A percentile compares a stretch with the other conserved stretches of the same genome.
phyloP scores from a whole-genome alignment of 2,888 invertebrate species.

The Andricus quercusramuli region DNA sequence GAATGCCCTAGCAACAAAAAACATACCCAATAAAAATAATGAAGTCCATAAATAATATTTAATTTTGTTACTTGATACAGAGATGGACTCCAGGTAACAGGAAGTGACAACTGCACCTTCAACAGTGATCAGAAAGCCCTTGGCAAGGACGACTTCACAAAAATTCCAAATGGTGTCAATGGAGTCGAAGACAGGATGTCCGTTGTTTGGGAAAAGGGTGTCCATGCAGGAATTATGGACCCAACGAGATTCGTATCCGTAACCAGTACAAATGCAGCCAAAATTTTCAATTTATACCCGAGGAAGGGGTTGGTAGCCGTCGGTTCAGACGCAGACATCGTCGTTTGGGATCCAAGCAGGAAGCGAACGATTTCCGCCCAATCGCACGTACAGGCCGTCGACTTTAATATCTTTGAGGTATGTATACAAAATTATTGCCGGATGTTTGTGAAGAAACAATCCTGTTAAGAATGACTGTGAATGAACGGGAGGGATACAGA shows the following conservation, averaged over 20 bases:
- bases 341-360: slow-evolving; percentile 95
- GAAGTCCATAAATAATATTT: not conserved
- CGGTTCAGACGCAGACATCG: slow-evolving; percentile 97
- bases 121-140: slow-evolving; percentile 93
- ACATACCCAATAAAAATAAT: not conserved
- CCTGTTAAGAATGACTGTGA: not conserved
- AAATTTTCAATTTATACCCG: slow-evolving; percentile 98
- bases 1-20: no score
- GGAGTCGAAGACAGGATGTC: slow-evolving; percentile 99
- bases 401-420: slow-evolving; percentile 98
- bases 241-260: slow-evolving; percentile 97
- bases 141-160: slow-evolving; percentile 93
- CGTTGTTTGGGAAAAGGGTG: slow-evolving; percentile 97
- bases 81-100: slow-evolving; percentile 95
- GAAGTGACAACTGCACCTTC: slow-evolving; percentile 98
- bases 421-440: slow-evolving; percentile 46
- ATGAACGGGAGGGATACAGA: not conserved
- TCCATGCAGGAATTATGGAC: slow-evolving; percentile 93
- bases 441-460: slow-evolving; percentile 34
- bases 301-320: slow-evolving; percentile 95
- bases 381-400: slow-evolving; percentile 94
- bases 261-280: slow-evolving; percentile 97
- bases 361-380: slow-evolving; percentile 93
- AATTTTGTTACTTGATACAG: slow-evolving; percentile 79
- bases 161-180: slow-evolving; percentile 98